A percentile compares a stretch with the other conserved stretches of the same genome.
Evolutionary conservation across 2,797 vertebrate species (phyloP).

Genomic region (Muscicapa striata): DNA sequence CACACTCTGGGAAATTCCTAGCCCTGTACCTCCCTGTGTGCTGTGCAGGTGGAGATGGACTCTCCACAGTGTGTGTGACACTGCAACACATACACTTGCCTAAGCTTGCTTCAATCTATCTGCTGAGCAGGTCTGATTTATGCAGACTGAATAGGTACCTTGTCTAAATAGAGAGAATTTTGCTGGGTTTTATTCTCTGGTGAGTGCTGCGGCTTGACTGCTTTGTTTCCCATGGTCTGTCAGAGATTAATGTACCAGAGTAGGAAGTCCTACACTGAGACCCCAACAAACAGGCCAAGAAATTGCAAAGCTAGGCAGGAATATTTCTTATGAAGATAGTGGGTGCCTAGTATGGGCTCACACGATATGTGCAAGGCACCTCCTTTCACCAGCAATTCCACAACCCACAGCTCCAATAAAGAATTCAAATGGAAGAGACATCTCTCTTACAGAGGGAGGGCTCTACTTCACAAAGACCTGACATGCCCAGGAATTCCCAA

Average conservation of each 20-base stretch:
- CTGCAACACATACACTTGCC: background rate
- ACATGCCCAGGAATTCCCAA: background rate
- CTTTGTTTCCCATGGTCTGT: background rate
- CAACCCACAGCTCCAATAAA: background rate
- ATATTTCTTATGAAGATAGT: background rate
- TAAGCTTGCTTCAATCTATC: background rate
- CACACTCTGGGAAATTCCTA: background rate
- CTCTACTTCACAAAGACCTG: background rate
- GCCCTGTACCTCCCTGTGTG: fast-evolving
- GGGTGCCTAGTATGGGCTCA: background rate
- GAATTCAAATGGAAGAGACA: background rate
- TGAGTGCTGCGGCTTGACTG: background rate
- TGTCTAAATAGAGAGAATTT: background rate
- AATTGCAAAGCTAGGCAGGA: background rate
- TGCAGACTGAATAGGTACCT: background rate
- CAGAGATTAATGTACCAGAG: background rate
- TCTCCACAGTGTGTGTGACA: background rate
- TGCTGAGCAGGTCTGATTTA: background rate
- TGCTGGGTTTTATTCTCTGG: background rate
- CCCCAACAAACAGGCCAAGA: background rate
- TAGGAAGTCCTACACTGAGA: background rate
- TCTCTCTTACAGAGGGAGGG: background rate
- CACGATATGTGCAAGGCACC: background rate
- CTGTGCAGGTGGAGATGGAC: background rate
- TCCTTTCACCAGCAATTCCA: background rate